Evolutionary conservation across 2,888 invertebrate species (phyloP).

Genomic region (Erpobdella octoculata): DNA sequence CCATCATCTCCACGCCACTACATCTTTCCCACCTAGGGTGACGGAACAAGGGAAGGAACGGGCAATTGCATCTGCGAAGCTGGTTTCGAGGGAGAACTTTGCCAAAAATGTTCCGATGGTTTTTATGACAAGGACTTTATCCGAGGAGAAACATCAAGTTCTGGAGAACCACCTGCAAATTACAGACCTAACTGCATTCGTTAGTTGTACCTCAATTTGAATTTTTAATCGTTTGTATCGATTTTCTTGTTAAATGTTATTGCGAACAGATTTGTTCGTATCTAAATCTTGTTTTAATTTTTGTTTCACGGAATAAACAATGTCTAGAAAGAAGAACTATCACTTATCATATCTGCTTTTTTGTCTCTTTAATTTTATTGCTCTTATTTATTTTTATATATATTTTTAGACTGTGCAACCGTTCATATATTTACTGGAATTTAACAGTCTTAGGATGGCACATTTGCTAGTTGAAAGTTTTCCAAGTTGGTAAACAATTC

Average conservation of each 20-base stretch:
- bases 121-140: conserved; percentile 25
- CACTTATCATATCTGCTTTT: too few species aligned
- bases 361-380: too few species aligned
- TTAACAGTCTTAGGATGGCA: too few species aligned
- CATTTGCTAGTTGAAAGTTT: too few species aligned
- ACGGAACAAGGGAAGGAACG: conserved; percentile 83
- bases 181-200: neutral
- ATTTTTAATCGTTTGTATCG: conserved; percentile 17
- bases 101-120: conserved; percentile 62
- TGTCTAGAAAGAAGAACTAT: too few species aligned
- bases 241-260: neutral
- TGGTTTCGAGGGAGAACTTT: conserved; percentile 72
- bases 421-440: too few species aligned
- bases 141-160: neutral
- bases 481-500: too few species aligned
- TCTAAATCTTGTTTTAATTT: too few species aligned
- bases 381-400: neutral
- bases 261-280: neutral
- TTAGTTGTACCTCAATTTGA: too few species aligned
- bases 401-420: too few species aligned
- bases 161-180: neutral
- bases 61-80: conserved; percentile 78
- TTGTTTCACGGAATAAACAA: too few species aligned
- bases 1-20: neutral
- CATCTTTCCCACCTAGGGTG: conserved; percentile 57